Evolutionary conservation across 2,797 vertebrate species (phyloP).

Genomic region (Avahi laniger): DNA sequence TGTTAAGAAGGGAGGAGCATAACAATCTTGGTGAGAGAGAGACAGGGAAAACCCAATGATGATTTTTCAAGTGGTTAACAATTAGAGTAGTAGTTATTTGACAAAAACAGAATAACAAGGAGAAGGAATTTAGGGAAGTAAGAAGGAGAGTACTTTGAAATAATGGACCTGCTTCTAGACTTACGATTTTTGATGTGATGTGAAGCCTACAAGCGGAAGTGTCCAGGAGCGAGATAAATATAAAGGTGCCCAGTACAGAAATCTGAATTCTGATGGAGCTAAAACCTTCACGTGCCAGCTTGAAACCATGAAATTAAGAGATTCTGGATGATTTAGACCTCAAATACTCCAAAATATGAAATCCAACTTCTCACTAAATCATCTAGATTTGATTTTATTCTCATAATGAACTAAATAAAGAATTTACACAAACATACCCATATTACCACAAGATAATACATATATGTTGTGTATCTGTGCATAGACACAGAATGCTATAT

Average conservation of each 20-base stretch:
- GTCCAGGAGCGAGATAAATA: background rate
- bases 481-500: background rate
- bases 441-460: background rate
- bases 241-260: background rate
- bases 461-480: background rate
- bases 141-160: background rate
- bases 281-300: background rate
- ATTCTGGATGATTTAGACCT: conserved; percentile 55
- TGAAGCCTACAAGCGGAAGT: background rate
- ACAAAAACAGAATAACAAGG: background rate
- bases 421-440: background rate
- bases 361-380: conserved; percentile 34
- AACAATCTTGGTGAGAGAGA: background rate
- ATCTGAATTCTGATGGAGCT: conserved; percentile 10
- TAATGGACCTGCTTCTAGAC: background rate
- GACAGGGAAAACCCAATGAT: background rate
- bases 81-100: background rate
- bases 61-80: background rate
- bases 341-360: conserved; percentile 26
- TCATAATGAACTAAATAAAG: background rate
- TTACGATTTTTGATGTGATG: background rate
- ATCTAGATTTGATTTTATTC: conserved; percentile 42
- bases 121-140: background rate
- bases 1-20: background rate
- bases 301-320: background rate